These are phyloP conservation scores for Hirtodrosophila confusa DNA, from an alignment of 2,888 invertebrate species.

Conservation along the genomic window DNA sequence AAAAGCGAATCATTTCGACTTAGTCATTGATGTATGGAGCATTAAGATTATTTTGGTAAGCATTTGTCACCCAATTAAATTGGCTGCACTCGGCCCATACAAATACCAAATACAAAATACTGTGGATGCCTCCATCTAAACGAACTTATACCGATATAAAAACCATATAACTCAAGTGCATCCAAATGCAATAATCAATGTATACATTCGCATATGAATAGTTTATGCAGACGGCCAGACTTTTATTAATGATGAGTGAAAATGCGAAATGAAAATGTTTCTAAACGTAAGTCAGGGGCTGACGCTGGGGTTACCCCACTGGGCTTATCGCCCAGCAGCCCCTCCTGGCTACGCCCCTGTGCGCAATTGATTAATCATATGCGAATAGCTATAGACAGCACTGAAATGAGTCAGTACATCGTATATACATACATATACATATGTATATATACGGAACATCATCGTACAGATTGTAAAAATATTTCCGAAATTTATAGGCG, in stretches of 20 bases:
- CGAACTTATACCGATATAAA: constrained; percentile 3
- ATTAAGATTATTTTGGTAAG: constrained; percentile 73
- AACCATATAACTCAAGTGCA: constrained; percentile 53
- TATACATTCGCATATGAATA: constrained; percentile 20
- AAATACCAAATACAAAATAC: constrained; percentile 16
- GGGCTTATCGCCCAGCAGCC: background rate
- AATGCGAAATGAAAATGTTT: constrained; percentile 67
- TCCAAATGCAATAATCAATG: constrained; percentile 29
- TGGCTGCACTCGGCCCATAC: constrained; percentile 49
- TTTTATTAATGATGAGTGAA: constrained; percentile 76
- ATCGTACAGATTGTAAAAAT: constrained; percentile 50
- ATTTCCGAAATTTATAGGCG: constrained; percentile 64
- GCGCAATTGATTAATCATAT: constrained; percentile 69
- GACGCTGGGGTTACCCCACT: background rate
- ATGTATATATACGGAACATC: background rate
- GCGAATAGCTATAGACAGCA: constrained; percentile 57
- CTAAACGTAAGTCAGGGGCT: constrained; percentile 25
- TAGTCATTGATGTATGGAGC: constrained; percentile 78
- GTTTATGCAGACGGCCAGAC: constrained; percentile 65
- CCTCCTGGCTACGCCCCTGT: constrained; percentile 45
- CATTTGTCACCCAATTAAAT: constrained; percentile 80
- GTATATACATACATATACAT: background rate
- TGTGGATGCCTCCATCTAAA: constrained; percentile 3
- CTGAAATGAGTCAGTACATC: constrained; percentile 64
- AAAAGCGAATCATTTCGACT: constrained; percentile 75